phyloP scores from a whole-genome alignment of 2,113 vertebrate species.

The Melanerpes formicivorus region DNA sequence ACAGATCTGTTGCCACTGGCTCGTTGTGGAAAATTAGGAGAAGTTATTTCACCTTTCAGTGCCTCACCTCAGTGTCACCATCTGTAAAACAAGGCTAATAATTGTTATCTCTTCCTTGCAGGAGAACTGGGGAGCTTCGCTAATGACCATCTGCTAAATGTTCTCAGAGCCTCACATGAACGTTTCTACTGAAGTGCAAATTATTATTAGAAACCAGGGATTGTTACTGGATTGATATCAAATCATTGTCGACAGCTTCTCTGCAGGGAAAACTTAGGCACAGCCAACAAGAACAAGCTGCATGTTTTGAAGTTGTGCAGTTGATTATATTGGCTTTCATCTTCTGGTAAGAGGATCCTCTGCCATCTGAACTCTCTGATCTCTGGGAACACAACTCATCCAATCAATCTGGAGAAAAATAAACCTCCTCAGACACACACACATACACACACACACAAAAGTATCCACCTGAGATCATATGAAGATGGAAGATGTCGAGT shows the following conservation, averaged over 20 bases:
- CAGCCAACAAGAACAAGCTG: conserved; percentile 72
- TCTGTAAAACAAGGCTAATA: conserved; percentile 62
- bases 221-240: conserved; percentile 73
- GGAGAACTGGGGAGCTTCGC: conserved; percentile 38
- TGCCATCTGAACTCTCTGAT: conserved; percentile 72
- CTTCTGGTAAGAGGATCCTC: conserved; percentile 70
- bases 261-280: conserved; percentile 70
- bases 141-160: conserved; percentile 68
- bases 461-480: conserved; percentile 61
- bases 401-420: conserved; percentile 64
- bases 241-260: conserved; percentile 71
- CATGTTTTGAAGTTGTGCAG: conserved; percentile 73
- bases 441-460: not conserved
- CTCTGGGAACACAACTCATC: conserved; percentile 67
- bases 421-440: conserved; percentile 45
- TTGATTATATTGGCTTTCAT: conserved; percentile 75
- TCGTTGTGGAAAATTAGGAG: conserved; percentile 41
- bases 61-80: conserved; percentile 58
- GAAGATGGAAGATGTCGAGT: conserved; percentile 42
- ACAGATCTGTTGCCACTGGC: conserved; percentile 57
- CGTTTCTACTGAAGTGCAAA: conserved; percentile 70
- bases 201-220: conserved; percentile 72
- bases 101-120: conserved; percentile 70
- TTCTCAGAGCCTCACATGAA: conserved; percentile 64
- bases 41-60: conserved; percentile 60